phyloP scores from a whole-genome alignment of 37 sponge, comb jelly and placozoan genomes.

The Theonella swinhoei region DNA sequence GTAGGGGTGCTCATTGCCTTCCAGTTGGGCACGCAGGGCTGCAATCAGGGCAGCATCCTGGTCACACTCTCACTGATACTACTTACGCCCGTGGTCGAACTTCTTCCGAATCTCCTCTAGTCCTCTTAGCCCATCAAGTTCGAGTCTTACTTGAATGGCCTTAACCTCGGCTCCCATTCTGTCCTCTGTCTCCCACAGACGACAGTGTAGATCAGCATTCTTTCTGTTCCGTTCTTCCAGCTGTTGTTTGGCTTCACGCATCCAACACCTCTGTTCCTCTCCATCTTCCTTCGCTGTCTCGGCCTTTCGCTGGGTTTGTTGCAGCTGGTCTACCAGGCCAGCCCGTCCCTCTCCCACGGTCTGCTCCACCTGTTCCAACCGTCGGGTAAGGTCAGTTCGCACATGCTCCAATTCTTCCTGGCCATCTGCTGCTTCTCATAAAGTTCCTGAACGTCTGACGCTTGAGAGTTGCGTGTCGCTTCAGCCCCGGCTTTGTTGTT shows the following conservation, averaged over 20 bases:
- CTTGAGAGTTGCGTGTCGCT: too few species aligned
- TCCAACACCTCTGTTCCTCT: background rate
- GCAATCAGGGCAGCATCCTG: background rate
- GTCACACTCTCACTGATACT: background rate
- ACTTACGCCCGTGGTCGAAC: background rate
- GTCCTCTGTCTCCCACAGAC: background rate
- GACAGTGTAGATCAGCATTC: background rate
- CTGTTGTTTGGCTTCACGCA: background rate
- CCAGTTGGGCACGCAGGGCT: background rate
- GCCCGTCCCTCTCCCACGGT: background rate
- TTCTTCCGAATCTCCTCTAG: conserved; percentile 1
- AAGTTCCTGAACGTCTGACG: too few species aligned
- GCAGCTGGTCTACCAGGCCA: background rate
- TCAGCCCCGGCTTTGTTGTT: too few species aligned
- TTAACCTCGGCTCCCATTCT: background rate
- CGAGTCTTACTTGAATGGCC: background rate
- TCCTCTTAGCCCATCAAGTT: background rate
- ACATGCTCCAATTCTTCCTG: too few species aligned
- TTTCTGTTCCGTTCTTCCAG: background rate
- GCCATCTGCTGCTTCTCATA: too few species aligned
- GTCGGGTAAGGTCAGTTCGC: background rate
- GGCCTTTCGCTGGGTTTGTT: background rate
- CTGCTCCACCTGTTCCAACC: background rate
- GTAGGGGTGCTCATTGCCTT: background rate
- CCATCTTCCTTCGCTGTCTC: background rate